Base-by-base conservation (phyloP, 1,140 invertebrate genomes). In the Drosophila sproati region DNA sequence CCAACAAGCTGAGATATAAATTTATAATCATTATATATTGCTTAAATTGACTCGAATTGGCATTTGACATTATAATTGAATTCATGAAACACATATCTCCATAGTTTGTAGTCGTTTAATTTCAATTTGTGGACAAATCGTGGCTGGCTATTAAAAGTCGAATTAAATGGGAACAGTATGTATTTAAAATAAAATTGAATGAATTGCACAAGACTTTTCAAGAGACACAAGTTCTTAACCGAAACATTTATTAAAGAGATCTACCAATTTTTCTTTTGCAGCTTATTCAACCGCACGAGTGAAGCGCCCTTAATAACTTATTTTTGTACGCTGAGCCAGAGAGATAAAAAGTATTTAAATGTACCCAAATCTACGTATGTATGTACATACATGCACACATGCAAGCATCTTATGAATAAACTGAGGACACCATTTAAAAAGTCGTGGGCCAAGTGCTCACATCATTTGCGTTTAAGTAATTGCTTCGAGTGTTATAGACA, bases 11-110 rank as follows among this genome's bases (percentile, higher is more conserved):
- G 31, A 50, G n/a, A 37, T 20, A 87, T 86, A 83, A 82, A 87
- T 79, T 86, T 70, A 75, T 70, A 68, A 81, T 71, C 76, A 88
- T 88, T 73, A 68, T 68, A n/a, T 52, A 8, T 51, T 68, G 71
- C 68, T 73, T 61, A 68, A 39, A 68, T 59, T 54, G 35, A 10
- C 20, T 37, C n/a, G 34, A 45, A 51, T 57, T 60, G 66, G 43
- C 56, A 45, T 69, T 61, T 31, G 66, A 59, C 61, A 64, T 61
- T 64, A 35, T 66, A 52, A 61, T 37, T 32, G 20, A 64, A 50
- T 57, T 62, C 28, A 48, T 39, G 60, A 48, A 41, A n/a, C 39
- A 6, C 61, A 35, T 34, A 51, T 54, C 45, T 20, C 1, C 47
- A 41, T 68, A 12, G n/a, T 68, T 61, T 35, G 57, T 66, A 66